A percentile compares a stretch with the other conserved stretches of the same genome.
phyloP scores from a whole-genome alignment of 2,797 vertebrate species.

The Florisuga fusca region DNA sequence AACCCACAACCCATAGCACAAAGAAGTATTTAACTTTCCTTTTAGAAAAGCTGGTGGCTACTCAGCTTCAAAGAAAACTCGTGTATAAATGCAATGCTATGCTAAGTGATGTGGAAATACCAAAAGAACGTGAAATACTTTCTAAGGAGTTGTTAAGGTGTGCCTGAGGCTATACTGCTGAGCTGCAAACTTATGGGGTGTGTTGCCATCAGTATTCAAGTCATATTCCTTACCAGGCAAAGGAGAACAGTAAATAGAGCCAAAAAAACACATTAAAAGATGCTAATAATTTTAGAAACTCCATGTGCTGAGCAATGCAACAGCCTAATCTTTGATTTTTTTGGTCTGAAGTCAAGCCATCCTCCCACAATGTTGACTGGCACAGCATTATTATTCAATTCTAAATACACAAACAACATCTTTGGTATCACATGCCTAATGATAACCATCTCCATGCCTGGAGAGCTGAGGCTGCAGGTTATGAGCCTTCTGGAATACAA shows the following conservation, averaged over 20 bases:
- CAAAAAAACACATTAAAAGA: fast-evolving
- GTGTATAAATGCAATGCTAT: background rate
- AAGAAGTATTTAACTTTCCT: background rate
- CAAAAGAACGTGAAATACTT: conserved; percentile 35
- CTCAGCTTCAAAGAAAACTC: background rate
- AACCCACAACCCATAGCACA: background rate
- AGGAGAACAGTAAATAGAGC: background rate
- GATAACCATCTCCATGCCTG: background rate
- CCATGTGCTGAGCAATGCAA: background rate
- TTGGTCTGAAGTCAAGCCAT: background rate
- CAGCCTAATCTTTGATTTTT: background rate
- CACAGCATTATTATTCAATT: background rate
- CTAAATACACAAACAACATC: background rate
- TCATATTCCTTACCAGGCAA: background rate
- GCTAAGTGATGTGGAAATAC: conserved; percentile 46
- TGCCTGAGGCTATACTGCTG: conserved; percentile 43
- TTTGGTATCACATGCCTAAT: background rate
- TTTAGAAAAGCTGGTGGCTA: background rate
- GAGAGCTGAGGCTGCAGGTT: background rate
- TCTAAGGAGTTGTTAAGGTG: conserved; percentile 11
- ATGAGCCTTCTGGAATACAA: background rate
- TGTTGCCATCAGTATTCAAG: conserved; percentile 35
- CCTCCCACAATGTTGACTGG: background rate
- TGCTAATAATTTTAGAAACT: background rate
- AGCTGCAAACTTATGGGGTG: conserved; percentile 21